A percentile compares a stretch with the other conserved stretches of the same genome.
Evolutionary conservation across 2,113 vertebrate genomes (phyloP).

Genomic region (Macrotus californicus): DNA sequence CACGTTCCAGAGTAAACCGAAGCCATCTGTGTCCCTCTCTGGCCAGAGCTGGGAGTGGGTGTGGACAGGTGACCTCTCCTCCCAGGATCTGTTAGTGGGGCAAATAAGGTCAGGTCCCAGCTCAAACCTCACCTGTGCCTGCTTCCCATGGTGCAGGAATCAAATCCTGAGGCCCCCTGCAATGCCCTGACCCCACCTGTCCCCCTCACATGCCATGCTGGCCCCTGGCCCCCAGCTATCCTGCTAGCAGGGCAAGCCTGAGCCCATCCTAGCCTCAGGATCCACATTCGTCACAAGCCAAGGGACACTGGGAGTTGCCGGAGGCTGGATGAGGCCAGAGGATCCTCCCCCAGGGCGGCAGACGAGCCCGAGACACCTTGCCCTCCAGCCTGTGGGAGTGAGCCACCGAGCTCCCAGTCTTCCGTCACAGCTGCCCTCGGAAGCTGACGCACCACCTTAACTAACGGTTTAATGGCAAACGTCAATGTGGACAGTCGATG

Average conservation of each 20-base stretch:
- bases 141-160: not conserved
- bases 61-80: not conserved
- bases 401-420: not conserved
- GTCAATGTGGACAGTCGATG: rapidly evolving
- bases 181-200: rapidly evolving
- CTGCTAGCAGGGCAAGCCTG: not conserved
- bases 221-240: too few species aligned
- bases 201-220: rapidly evolving
- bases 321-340: not conserved
- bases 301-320: not conserved
- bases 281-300: not conserved
- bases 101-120: not conserved
- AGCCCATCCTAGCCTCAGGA: not conserved
- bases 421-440: too few species aligned
- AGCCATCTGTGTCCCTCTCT: not conserved
- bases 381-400: not conserved
- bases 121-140: not conserved
- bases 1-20: not conserved
- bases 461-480: rapidly evolving
- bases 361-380: not conserved
- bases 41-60: not conserved
- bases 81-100: not conserved
- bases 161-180: too few species aligned
- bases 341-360: not conserved
- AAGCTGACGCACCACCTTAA: rapidly evolving